Base-by-base conservation (phyloP, 2,888 invertebrate species). In the Emmelina monodactyla region DNA sequence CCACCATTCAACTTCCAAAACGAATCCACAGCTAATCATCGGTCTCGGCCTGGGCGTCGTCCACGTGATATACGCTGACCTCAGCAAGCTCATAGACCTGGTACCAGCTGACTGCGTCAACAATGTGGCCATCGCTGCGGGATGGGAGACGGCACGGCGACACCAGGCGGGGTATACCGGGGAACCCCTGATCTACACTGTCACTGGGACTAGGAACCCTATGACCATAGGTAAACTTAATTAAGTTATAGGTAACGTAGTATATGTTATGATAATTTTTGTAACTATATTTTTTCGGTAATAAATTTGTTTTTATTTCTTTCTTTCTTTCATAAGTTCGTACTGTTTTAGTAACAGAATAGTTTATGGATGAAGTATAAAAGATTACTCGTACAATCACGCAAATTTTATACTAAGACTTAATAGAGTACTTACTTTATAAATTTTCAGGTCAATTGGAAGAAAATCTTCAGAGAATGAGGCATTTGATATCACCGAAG, bases 41-140 rank as follows among this genome's bases (percentile, higher is more conserved):
- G 52, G 46, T 0, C 14, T 34, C 0, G 42, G 40, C 1, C 7
- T 46, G 5, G 50, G 52, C 0, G 25, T 44, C 0, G 28, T 43
- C 1, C 44, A 44, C 9, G 45, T 39, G 0, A 11, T 49, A 0
- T 39, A 37, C 2, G 34, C 43, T 0, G 32, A 39, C 1, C 32
- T 33, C 2, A 14, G 30, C 1, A 37, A 37, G 2, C 33, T 36
- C 4, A 37, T 49, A 1, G 44, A 47, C 16, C 43, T 53, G 13
- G 33, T 47, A 0, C 54, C 53, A 0, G 50, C 47, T 0, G 52
- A 54, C 37, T 44, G 40, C 1, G 51, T 52, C 1, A 51, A 43
- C 7, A 53, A 52, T 31, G 41, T 41, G 1, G 44, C 41, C 1
- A 47, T 53, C 1, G 42, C 36, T 0, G 51, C 49, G 3, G 52